Percentiles rank a stretch among this genome's conserved stretches.
These are phyloP conservation scores for Diarsia mendica DNA, from an alignment of 2,888 invertebrate genomes.

Conservation along the genomic window DNA sequence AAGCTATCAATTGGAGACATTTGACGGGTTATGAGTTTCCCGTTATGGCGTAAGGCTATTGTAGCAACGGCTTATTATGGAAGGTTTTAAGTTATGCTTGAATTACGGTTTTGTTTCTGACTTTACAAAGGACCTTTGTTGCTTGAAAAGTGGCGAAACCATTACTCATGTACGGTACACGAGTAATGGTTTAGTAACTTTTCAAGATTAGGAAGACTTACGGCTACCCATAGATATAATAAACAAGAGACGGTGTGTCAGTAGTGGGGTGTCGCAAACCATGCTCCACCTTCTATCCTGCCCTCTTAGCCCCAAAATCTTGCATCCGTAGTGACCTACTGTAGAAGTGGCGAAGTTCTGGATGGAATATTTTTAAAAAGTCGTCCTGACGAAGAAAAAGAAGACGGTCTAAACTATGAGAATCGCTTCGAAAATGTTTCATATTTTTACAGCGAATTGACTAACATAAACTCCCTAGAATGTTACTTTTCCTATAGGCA, in stretches of 20 bases:
- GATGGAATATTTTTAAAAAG: too few relatives aligned
- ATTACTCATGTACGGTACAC: too few relatives aligned
- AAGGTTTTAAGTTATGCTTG: neutral
- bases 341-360: too few relatives aligned
- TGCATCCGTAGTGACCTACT: too few relatives aligned
- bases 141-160: too few relatives aligned
- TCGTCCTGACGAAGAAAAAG: too few relatives aligned
- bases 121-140: neutral
- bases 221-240: neutral
- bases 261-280: too few relatives aligned
- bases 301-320: too few relatives aligned
- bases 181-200: neutral
- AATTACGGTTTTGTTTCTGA: neutral
- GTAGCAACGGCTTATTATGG: neutral
- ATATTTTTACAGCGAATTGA: neutral
- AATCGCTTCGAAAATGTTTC: neutral
- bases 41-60: constrained; percentile 24
- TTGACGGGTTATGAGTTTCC: constrained; percentile 34
- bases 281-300: too few relatives aligned
- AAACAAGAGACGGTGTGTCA: too few relatives aligned
- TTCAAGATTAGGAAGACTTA: neutral
- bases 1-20: constrained; percentile 33
- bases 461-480: neutral
- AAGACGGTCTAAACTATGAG: neutral
- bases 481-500: neutral